These are phyloP conservation scores for Probosciger aterrimus DNA, from an alignment of 2,113 vertebrate genomes.

Conservation along the genomic window DNA sequence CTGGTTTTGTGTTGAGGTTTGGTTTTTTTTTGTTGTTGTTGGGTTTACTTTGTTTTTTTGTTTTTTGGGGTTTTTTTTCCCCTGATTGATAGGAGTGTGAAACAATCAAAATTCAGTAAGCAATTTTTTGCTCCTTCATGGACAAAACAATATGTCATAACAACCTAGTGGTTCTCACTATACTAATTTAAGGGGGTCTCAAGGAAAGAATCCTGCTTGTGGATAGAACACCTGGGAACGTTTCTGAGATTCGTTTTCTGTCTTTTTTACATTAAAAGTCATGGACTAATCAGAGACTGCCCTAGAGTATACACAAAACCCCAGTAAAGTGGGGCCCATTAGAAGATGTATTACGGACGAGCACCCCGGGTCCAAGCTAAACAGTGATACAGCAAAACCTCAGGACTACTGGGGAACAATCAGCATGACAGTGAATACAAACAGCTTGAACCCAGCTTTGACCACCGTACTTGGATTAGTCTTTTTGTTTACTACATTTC, in stretches of 20 bases:
- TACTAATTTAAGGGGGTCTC: background rate
- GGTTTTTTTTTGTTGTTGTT: background rate
- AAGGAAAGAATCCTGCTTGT: background rate
- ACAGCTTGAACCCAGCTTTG: background rate
- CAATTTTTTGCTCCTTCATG: accelerated
- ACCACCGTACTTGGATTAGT: background rate
- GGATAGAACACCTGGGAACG: background rate
- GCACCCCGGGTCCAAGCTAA: background rate
- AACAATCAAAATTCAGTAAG: background rate
- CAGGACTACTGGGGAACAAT: background rate
- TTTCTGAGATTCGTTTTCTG: background rate
- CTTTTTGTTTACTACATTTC: background rate
- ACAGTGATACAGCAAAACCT: background rate
- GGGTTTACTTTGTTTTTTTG: background rate
- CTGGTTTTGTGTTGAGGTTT: background rate
- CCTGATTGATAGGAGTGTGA: background rate
- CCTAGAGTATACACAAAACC: background rate
- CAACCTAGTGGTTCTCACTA: background rate
- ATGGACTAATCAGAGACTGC: background rate
- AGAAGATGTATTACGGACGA: background rate
- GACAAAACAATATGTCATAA: background rate
- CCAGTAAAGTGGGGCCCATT: background rate
- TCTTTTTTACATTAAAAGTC: background rate
- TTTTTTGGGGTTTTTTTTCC: background rate
- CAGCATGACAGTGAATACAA: background rate